Evolutionary conservation across 2,797 vertebrate species (phyloP), one percentile per base, ranked within the genome.

Genomic region (Acanthopagrus latus): DNA sequence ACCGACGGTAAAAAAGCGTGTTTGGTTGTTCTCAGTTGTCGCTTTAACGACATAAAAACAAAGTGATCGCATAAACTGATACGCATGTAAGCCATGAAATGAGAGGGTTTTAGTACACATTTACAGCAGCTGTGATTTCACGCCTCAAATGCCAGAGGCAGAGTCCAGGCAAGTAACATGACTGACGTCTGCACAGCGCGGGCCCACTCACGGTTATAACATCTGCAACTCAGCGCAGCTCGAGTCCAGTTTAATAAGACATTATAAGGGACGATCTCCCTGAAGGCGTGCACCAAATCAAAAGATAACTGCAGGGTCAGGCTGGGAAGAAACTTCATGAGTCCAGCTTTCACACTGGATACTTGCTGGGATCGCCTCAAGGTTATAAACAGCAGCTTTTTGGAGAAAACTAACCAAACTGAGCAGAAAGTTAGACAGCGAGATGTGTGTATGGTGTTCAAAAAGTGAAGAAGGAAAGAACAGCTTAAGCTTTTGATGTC

Each of bases 191-290:
- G 60, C 50, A 54, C n/a, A 38, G 29, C 11, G 29, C 25, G 33
- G 60, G 11, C 33, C 64, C 43, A 44, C 44, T 56, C n/a, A 55
- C 44, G 17, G 10, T 38, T 10, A 64, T 62, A 29, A 59, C 23
- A 64, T 25, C 57, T 65, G 27, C 65, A 20, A 59, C 46, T 75
- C 52, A 25, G 60, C 75, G 54, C 47, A 82, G 67, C 63, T 64
- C 59, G 52, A 52, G 12, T 52, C 18, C 0, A 64, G 43, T 66
- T 83, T 72, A 69, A 77, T 70, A 58, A 72, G 63, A 76, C 20
- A 68, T 78, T 55, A 70, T 48, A 79, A 57, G 44, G 68, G 52
- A 67, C 25, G 23, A 56, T 47, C 20, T 71, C 21, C 33, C 65
- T 5, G 3, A 81, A 63, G 64, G 25, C 9, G n/a, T 59, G 62